Percentiles rank a stretch among this genome's conserved stretches.
Evolutionary conservation across 2,888 invertebrate species (phyloP).

Genomic region (Scrobipalpa costella): DNA sequence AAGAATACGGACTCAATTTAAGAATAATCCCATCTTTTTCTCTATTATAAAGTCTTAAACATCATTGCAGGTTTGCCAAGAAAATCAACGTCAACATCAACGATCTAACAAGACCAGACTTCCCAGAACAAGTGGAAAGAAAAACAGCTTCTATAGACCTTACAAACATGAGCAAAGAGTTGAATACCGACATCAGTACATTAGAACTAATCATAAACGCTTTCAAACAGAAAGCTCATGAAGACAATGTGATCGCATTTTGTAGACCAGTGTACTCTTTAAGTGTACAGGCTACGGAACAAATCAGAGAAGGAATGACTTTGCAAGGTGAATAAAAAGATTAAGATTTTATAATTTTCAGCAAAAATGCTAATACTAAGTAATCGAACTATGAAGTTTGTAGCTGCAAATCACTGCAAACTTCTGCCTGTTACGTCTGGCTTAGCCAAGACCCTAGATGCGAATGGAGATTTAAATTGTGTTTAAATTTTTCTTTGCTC

Average conservation of each 20-base stretch:
- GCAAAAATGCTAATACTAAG: no score
- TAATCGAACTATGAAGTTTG: no score
- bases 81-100: constrained; percentile 67
- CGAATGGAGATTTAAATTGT: no score
- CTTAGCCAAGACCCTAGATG: no score
- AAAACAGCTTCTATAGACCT: constrained; percentile 50
- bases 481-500: no score
- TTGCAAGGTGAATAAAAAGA: constrained; percentile 80
- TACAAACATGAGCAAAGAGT: constrained; percentile 58
- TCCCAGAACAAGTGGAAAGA: constrained; percentile 58
- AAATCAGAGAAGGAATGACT: constrained; percentile 82
- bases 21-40: background rate
- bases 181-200: constrained; percentile 83
- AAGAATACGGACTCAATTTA: no score
- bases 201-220: constrained; percentile 87
- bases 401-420: no score
- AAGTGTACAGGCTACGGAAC: constrained; percentile 84
- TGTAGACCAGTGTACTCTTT: constrained; percentile 88
- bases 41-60: background rate
- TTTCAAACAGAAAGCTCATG: constrained; percentile 84
- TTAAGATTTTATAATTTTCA: no score
- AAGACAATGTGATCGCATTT: constrained; percentile 87
- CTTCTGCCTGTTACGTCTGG: no score
- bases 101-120: constrained; percentile 65
- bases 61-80: constrained; percentile 65